A percentile compares a stretch with the other conserved stretches of the same genome.
Conservation (phyloP, 2,797 vertebrate genomes). For the Ibycter americanus region DNA sequence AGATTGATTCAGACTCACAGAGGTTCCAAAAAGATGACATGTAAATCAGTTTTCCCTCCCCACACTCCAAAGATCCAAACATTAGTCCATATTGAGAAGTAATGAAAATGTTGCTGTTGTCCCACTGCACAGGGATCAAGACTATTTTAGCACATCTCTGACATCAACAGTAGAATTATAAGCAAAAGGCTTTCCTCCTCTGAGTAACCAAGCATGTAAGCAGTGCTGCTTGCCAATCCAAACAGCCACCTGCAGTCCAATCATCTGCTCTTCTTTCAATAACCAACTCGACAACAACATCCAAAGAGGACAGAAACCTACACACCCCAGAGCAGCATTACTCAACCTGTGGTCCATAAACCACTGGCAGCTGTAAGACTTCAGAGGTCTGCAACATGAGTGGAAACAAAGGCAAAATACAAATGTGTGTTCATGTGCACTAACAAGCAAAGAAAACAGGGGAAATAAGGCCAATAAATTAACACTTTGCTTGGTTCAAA, state of each 20-base stretch:
- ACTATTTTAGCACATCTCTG: background rate
- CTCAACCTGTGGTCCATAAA: background rate
- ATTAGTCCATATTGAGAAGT: background rate
- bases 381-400: background rate
- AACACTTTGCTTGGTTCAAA: background rate
- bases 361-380: background rate
- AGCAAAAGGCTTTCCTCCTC: background rate
- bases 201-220: background rate
- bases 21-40: background rate
- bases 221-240: background rate
- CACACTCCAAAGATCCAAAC: background rate
- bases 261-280: background rate
- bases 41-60: background rate
- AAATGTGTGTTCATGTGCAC: background rate
- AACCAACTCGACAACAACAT: background rate
- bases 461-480: background rate
- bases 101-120: background rate
- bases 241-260: background rate
- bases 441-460: background rate
- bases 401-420: background rate
- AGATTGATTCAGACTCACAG: background rate
- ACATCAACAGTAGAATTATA: background rate
- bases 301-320: background rate
- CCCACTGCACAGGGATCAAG: background rate
- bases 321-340: background rate